Evolutionary conservation across 2,888 invertebrate species (phyloP), one percentile per base, ranked within the genome.

Genomic region (Mesorhabditis spiculigera): DNA sequence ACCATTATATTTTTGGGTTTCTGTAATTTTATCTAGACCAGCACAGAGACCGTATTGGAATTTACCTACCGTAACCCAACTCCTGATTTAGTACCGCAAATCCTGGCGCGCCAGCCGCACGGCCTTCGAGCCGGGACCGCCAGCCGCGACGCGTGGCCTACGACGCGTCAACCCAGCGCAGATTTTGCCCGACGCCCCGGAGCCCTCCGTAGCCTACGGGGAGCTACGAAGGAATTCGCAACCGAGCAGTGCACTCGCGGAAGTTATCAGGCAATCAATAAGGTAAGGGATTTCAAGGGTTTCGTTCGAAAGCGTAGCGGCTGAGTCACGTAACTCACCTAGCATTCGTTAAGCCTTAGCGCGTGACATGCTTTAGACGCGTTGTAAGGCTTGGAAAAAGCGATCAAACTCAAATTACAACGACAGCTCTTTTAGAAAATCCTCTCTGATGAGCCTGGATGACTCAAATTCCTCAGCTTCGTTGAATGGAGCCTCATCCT

Each of bases 391-490:
- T n/a, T 50, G n/a, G n/a, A n/a, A 50, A 50, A 13, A 13, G 8
- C 10, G 58, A 10, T 10, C 8, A 50, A 50, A 50, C 10, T 50
- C 8, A n/a, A 50, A 50, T n/a, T 50, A 50, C 10, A 50, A 50
- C 8, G 58, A 50, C n/a, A 10, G 10, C 8, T 50, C 10, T 13
- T 50, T 50, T 50, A 50, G 58, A 50, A 50, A 50, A 50, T 50
- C 58, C 8, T 50, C 58, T 10, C 58, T 50, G 58, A 50, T 50
- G 58, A 50, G 58, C n/a, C 58, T 50, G 10, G 58, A 50, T 10
- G 58, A 50, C n/a, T 50, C 58, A 50, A 50, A 10, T n/a, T 50
- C 58, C 8, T 50, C 58, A 50, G 58, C 58, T n/a, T 50, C 58
- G n/a, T 13, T 50, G n/a, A 50, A 50, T n/a, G 58, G 58, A 50